Evolutionary conservation across 2,888 invertebrate genomes (phyloP).

Genomic region (Boloria euphrosyne): DNA sequence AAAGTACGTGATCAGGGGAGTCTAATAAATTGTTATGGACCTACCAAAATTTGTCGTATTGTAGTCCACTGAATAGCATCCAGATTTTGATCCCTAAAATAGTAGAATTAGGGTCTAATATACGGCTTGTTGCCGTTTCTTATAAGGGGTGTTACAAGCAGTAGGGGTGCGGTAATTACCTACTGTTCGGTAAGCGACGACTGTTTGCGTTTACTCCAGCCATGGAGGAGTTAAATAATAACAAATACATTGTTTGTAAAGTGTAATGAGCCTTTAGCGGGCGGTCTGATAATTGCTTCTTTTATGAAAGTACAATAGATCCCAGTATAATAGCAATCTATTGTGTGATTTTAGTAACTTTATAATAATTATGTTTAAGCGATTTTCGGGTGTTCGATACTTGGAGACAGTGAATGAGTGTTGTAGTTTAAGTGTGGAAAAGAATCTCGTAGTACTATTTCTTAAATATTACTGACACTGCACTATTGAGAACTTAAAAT

Average conservation of each 20-base stretch:
- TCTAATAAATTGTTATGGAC: constrained; percentile 48
- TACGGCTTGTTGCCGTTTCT: constrained; percentile 12
- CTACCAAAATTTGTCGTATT: constrained; percentile 51
- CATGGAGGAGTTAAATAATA: constrained; percentile 64
- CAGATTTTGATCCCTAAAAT: constrained; percentile 35
- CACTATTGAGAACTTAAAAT: no score
- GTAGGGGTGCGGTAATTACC: constrained; percentile 68
- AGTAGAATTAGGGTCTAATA: constrained; percentile 42
- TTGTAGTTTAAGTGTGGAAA: neutral
- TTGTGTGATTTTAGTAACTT: constrained; percentile 31
- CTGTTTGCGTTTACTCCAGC: constrained; percentile 63
- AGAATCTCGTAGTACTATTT: no score
- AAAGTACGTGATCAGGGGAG: constrained; percentile 37
- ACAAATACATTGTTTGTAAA: constrained; percentile 68
- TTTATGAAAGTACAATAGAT: constrained; percentile 36
- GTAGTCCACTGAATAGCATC: constrained; percentile 22
- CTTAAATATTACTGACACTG: no score
- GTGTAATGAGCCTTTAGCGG: constrained; percentile 58
- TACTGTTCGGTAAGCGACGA: constrained; percentile 60
- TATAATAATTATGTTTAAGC: constrained; percentile 26
- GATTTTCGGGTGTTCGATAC: constrained; percentile 26
- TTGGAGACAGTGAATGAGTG: neutral
- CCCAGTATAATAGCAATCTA: constrained; percentile 39
- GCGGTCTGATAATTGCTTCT: constrained; percentile 59
- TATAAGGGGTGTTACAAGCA: constrained; percentile 56